These are phyloP conservation scores for Micrasema longulum DNA, from an alignment of 1,140 invertebrate genomes.

Conservation along the genomic window DNA sequence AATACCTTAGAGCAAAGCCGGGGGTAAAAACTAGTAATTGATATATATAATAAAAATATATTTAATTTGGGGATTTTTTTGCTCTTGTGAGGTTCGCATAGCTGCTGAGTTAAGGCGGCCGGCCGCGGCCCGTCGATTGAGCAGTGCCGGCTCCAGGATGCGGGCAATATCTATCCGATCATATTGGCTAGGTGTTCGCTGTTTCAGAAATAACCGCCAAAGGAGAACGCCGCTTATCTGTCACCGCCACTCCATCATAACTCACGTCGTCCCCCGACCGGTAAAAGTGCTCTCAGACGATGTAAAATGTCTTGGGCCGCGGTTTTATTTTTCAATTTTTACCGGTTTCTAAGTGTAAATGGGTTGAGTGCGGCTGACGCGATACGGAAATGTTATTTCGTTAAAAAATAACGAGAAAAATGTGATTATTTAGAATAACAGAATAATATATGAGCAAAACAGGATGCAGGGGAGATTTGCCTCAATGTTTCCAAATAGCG, in stretches of 20 bases:
- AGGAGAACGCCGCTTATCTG: conserved; percentile 46
- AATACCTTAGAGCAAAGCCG: too few species aligned
- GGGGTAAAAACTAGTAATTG: too few species aligned
- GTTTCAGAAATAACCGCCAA: conserved; percentile 37
- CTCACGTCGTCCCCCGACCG: conserved; percentile 7
- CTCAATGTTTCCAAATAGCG: too few species aligned
- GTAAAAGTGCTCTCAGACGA: conserved; percentile 18
- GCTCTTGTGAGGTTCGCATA: too few species aligned
- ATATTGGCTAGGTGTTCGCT: conserved; percentile 37
- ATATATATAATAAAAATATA: too few species aligned
- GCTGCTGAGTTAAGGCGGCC: not conserved
- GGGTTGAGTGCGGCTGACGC: conserved; percentile 1
- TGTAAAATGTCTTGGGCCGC: conserved; percentile 23
- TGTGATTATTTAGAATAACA: conserved; percentile 14
- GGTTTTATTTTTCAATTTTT: conserved; percentile 27
- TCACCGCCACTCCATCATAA: conserved; percentile 46
- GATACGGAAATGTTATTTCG: conserved; percentile 7
- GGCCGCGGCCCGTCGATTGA: conserved; percentile 2
- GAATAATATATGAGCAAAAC: too few species aligned
- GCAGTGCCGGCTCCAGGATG: not conserved
- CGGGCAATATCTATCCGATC: conserved; percentile 26
- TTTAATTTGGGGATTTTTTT: too few species aligned
- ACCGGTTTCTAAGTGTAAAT: conserved; percentile 27
- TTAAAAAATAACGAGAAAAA: conserved; percentile 5
- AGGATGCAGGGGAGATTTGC: too few species aligned